Evolutionary conservation across 2,113 vertebrate species (phyloP).

Genomic region (Burhinus bistriatus): DNA sequence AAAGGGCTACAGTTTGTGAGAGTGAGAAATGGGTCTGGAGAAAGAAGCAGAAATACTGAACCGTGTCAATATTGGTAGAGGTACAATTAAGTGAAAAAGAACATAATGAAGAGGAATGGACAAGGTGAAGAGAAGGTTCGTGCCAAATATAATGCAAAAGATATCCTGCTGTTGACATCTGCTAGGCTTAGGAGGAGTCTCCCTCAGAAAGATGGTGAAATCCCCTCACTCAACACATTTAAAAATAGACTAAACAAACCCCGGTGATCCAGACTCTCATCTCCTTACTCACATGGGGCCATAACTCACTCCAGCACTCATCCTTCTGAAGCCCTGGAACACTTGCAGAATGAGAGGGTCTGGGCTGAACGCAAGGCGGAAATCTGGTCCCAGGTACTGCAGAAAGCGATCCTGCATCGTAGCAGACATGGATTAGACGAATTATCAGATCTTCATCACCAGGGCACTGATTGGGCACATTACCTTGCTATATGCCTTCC

Average conservation of each 20-base stretch:
- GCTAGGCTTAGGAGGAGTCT: not conserved
- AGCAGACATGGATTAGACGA: not conserved
- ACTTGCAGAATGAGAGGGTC: not conserved
- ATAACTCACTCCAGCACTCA: not conserved
- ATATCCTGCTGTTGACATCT: constrained; percentile 13
- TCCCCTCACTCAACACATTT: not conserved
- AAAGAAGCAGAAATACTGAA: not conserved
- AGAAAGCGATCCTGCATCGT: not conserved
- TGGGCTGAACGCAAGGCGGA: not conserved
- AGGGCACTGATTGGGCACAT: not conserved
- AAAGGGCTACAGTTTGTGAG: not conserved
- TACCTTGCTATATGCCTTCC: not conserved
- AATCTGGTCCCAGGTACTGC: not conserved
- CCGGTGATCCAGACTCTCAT: not conserved
- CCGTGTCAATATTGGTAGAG: not conserved
- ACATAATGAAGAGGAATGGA: not conserved
- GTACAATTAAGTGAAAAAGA: not conserved
- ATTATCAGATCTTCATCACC: not conserved
- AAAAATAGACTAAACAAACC: constrained; percentile 36
- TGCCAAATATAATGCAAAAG: not conserved
- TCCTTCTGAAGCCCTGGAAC: not conserved
- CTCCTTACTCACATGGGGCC: not conserved
- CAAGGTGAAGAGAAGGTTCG: not conserved
- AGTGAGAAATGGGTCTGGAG: not conserved
- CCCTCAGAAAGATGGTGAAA: not conserved